Evolutionary conservation across 2,888 invertebrate species (phyloP).

Genomic region (Sicus ferrugineus): DNA sequence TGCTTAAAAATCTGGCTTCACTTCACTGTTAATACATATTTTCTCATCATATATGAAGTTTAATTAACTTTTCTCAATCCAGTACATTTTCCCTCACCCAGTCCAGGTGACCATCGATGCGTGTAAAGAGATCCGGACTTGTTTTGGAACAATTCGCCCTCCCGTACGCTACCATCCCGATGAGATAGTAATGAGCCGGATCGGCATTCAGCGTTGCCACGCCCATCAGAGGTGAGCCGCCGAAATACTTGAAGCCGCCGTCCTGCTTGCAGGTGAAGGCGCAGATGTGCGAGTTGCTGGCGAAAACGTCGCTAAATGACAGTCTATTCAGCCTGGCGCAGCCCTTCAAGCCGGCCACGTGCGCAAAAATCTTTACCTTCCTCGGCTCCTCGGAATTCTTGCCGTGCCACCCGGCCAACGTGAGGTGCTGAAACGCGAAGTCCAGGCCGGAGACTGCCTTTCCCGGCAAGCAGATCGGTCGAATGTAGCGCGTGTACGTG

Average conservation of each 20-base stretch:
- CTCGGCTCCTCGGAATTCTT: neutral
- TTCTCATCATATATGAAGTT: no score
- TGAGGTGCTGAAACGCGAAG: neutral
- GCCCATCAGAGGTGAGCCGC: neutral
- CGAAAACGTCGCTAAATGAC: neutral
- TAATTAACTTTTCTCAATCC: no score
- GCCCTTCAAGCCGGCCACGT: neutral
- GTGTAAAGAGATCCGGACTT: neutral
- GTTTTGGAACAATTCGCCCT: neutral
- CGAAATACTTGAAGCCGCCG: neutral
- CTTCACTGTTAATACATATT: no score
- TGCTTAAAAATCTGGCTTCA: no score
- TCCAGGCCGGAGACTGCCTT: conserved; percentile 14
- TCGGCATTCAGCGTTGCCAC: neutral
- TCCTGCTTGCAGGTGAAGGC: neutral
- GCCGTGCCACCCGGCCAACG: neutral
- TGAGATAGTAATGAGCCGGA: neutral
- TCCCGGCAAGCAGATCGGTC: conserved; percentile 69
- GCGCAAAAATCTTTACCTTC: neutral
- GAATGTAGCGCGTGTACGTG: conserved; percentile 66
- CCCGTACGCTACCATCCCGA: neutral
- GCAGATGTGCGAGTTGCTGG: neutral
- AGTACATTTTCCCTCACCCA: neutral
- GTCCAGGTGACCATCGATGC: neutral
- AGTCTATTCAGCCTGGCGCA: neutral